phyloP scores from a whole-genome alignment of 2,797 vertebrate species.

The Naso thynnoides region DNA sequence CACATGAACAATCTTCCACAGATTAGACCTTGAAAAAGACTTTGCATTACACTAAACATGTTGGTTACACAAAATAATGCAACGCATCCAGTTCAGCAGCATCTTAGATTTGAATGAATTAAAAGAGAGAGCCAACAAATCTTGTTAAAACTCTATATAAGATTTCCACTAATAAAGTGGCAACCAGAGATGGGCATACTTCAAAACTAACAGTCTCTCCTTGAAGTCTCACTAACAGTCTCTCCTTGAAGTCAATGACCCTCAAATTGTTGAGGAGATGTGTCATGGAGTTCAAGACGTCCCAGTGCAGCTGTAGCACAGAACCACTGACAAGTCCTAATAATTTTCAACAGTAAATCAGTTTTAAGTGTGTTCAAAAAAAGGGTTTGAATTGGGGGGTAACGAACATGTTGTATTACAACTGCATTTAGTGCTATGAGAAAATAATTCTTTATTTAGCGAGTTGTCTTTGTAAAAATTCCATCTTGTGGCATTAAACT shows the following conservation, averaged over 20 bases:
- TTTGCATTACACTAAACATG: constrained; percentile 4
- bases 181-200: constrained; percentile 10
- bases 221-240: constrained; percentile 14
- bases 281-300: constrained; percentile 1
- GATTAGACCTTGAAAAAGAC: background rate
- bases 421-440: background rate
- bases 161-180: constrained; percentile 14
- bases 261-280: constrained; percentile 16
- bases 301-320: background rate
- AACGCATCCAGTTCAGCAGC: constrained; percentile 13
- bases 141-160: constrained; percentile 7
- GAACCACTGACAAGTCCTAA: background rate
- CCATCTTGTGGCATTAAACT: background rate
- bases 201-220: constrained; percentile 18
- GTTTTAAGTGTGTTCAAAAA: background rate
- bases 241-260: constrained; percentile 11
- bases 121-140: constrained; percentile 7
- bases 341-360: background rate
- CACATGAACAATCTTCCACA: constrained; percentile 14
- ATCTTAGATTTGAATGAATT: constrained; percentile 16
- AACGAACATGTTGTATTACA: background rate
- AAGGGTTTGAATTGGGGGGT: background rate
- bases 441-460: background rate
- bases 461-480: background rate
- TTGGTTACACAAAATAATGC: constrained; percentile 21